phyloP scores from a whole-genome alignment of 2,888 invertebrate genomes.

The Tachina fera region DNA sequence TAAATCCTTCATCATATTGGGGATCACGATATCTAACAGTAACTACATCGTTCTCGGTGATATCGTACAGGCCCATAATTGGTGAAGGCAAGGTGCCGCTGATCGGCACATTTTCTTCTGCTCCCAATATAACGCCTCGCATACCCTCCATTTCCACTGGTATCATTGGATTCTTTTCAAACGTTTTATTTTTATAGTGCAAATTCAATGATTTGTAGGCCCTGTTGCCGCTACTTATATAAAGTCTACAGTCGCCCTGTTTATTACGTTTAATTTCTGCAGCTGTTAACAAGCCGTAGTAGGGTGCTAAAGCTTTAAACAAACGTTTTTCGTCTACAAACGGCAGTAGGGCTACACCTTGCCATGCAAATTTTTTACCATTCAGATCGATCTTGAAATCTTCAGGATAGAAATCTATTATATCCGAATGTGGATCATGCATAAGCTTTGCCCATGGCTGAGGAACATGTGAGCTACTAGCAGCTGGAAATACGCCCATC shows the following conservation, averaged over 20 bases:
- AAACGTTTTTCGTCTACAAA: slow-evolving; percentile 97
- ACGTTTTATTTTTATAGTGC: slow-evolving; percentile 85
- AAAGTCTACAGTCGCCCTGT: slow-evolving; percentile 94
- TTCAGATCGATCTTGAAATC: slow-evolving; percentile 99
- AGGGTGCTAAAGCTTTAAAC: slow-evolving; percentile 91
- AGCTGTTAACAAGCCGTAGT: slow-evolving; percentile 90
- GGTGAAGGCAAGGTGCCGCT: slow-evolving; percentile 90
- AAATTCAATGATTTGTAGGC: slow-evolving; percentile 86
- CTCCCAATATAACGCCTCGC: slow-evolving; percentile 90
- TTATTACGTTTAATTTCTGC: slow-evolving; percentile 95
- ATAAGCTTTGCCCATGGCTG: slow-evolving; percentile 96
- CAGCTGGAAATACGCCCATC: slow-evolving; percentile 99
- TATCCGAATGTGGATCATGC: slow-evolving; percentile 94
- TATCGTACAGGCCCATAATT: slow-evolving; percentile 87
- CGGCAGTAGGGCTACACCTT: slow-evolving; percentile 98
- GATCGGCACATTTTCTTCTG: slow-evolving; percentile 87
- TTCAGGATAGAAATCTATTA: slow-evolving; percentile 99
- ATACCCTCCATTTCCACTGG: slow-evolving; percentile 90
- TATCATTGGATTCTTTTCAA: slow-evolving; percentile 84
- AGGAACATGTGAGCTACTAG: slow-evolving; percentile 96
- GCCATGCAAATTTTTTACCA: slow-evolving; percentile 99
- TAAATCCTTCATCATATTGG: slow-evolving; percentile 87
- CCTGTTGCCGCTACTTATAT: slow-evolving; percentile 86
- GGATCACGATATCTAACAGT: slow-evolving; percentile 92
- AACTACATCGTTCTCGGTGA: slow-evolving; percentile 85